Evolutionary conservation across 2,888 invertebrate species (phyloP), one percentile per base, ranked within the genome.

Genomic region (Drosophila putrida): DNA sequence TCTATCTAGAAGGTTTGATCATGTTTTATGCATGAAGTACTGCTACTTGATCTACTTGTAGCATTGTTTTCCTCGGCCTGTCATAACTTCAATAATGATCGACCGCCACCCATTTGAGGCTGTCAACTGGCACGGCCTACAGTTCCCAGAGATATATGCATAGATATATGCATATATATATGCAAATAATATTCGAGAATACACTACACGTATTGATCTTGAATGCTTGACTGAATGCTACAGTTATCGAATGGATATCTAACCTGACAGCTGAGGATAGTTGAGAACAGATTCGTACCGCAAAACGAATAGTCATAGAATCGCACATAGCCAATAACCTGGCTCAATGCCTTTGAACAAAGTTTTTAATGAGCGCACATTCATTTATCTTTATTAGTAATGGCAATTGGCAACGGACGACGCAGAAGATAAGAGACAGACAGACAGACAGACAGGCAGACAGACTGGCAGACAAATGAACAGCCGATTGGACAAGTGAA

Each of bases 311-410:
- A 53, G 50, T 50, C 54, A 50, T 41, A 50, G 50, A 35, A 25
- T 38, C 31, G 63, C 70, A 63, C 76, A n/a, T n/a, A 75, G 82
- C 68, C 76, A 82, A 82, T 83, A 82, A 86, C 83, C 86, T 70
- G 74, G 35, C 82, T 80, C 86, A 88, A 80, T 85, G 88, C 58
- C 88, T 81, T 70, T 27, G 55, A 58, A 38, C 65, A 41, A n/a
- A n/a, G n/a, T 59, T 72, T 71, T 60, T 70, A 83, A 71, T 82
- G 74, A 75, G 75, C 71, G 58, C 71, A 72, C 68, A 75, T 71
- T 81, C 80, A 83, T 88, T 88, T 88, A 82, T 83, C 86, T 88
- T 86, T 83, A 88, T 83, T 88, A 80, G 80, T 66, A 82, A 86
- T 77, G 86, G 80, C 80, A 85, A 88, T 85, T 88, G 86, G 73